Evolutionary conservation across 2,888 invertebrate genomes (phyloP).

Genomic region (Pandemis heparana): DNA sequence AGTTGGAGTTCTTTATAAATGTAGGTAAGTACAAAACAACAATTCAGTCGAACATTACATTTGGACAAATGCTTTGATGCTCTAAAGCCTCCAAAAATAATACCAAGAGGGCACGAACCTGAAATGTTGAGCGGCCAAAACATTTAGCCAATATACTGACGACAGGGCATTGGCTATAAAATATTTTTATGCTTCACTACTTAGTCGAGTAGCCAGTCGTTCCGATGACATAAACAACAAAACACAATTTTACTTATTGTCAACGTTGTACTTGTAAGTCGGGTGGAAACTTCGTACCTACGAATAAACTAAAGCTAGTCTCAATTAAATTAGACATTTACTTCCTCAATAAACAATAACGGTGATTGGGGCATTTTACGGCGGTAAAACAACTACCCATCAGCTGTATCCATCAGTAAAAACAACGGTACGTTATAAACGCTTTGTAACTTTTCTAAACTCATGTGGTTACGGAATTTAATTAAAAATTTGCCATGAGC

Average conservation of each 20-base stretch:
- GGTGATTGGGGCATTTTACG: background rate
- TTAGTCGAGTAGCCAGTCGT: slow-evolving; percentile 27
- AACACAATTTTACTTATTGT: slow-evolving; percentile 2
- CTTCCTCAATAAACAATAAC: background rate
- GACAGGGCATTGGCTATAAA: slow-evolving; percentile 11
- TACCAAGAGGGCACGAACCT: background rate
- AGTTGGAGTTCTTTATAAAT: background rate
- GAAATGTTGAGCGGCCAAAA: slow-evolving; percentile 4
- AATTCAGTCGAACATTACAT: background rate
- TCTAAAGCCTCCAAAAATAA: background rate
- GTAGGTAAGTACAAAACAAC: background rate
- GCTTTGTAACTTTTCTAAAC: background rate
- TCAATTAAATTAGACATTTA: background rate
- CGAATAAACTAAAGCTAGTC: too few relatives aligned
- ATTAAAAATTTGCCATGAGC: background rate
- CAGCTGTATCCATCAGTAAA: background rate
- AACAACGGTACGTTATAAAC: background rate
- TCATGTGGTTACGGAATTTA: background rate
- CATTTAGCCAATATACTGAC: slow-evolving; percentile 16
- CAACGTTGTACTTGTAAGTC: background rate
- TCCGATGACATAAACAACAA: slow-evolving; percentile 31
- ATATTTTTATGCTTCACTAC: slow-evolving; percentile 30
- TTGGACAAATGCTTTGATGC: too few relatives aligned
- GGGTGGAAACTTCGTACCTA: background rate
- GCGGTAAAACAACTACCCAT: background rate